Evolutionary conservation across 2,113 vertebrate species (phyloP), one percentile per base, ranked within the genome.

Genomic region (Dicentrarchus labrax): DNA sequence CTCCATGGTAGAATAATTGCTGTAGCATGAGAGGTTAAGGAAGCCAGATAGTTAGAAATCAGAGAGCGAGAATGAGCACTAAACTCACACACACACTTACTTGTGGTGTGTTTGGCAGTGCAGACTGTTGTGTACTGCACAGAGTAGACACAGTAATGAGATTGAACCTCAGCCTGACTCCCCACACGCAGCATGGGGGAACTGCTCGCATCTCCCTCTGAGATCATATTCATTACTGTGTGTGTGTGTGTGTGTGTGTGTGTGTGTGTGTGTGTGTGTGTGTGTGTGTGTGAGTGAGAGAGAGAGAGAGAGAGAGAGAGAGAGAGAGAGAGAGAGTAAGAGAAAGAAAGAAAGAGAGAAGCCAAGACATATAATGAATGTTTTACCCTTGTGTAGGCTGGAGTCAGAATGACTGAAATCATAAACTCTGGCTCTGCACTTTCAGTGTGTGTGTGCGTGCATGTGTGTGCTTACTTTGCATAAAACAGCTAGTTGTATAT

Each of bases 211-310:
- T 61, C 75, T 76, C 62, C 72, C 78, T 74, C 62, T 72, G 78
- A 73, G 51, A 82, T 75, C 60, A 86, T 53, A 57, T 72, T 82
- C 50, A 81, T 81, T 86, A 86, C 69, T 65, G 2, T 73, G 68
- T 10, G 24, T 69, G 45, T 80, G 65, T 56, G 11, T 76, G 69
- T 85, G 78, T 71, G 48, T 72, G 68, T 80, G 51, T 76, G n/a
- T 56, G 47, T 54, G 62, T 67, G 50, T 17, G 19, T 54, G 62
- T 67, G 50, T 17, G 19, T 69, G 61, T 16, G 21, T 65, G 45
- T 82, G 50, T 66, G n/a, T 17, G 11, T 8, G 47, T 13, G 47
- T 17, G 43, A 4, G 43, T 2, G 43, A 0, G 62, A 41, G 50
- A 56, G n/a, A 11, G 12, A 11, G 45, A 11, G 45, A 8, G 43